Conservation (phyloP, 2,888 invertebrate species). For the Heliconius hortense region DNA sequence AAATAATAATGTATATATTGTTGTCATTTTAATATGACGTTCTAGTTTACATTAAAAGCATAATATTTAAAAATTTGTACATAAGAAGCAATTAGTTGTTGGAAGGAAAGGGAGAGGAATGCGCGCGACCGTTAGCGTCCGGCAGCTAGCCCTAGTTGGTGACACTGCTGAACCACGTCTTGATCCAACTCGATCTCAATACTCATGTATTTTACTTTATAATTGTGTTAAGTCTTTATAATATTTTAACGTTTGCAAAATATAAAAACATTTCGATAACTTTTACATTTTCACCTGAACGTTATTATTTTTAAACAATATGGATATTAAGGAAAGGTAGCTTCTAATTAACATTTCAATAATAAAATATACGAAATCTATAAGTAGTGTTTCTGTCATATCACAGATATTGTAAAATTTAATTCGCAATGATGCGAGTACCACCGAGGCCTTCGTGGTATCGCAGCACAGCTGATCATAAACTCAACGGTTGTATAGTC, state of each 20-base stretch:
- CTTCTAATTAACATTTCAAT: background rate
- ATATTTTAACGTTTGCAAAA: background rate
- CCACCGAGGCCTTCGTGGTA: no score
- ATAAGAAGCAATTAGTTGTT: conserved; percentile 69
- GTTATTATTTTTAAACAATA: background rate
- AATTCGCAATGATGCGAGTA: no score
- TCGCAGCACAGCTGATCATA: no score
- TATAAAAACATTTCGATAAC: background rate
- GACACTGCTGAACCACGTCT: conserved; percentile 49
- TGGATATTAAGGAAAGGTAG: background rate
- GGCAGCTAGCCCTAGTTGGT: conserved; percentile 66
- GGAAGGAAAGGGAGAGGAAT: conserved; percentile 64
- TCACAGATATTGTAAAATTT: no score
- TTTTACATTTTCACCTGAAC: background rate
- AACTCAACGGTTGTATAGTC: no score
- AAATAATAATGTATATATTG: background rate
- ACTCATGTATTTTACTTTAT: conserved; percentile 10
- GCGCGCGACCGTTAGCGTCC: conserved; percentile 77
- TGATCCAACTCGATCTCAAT: conserved; percentile 24
- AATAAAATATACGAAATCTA: background rate
- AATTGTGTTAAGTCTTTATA: background rate
- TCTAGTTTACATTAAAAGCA: background rate
- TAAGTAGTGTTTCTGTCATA: no score
- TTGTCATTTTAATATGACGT: background rate
- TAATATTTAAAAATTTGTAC: conserved; percentile 43